Base-by-base conservation (phyloP, 2,113 vertebrate genomes). In the Zapornia atra region DNA sequence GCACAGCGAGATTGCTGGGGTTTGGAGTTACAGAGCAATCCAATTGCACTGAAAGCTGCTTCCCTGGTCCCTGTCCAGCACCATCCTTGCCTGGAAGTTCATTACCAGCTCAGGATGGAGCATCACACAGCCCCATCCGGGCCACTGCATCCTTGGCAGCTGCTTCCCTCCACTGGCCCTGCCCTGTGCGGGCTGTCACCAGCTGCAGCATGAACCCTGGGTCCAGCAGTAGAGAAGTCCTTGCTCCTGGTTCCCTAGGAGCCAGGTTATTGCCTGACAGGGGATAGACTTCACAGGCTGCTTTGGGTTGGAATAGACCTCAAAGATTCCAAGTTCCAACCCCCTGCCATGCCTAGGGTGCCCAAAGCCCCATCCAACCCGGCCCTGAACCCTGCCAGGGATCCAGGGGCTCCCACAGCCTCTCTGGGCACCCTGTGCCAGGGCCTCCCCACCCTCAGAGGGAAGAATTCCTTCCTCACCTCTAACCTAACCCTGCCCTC, bases 201-300 rank as follows among this genome's bases (percentile, higher is more conserved):
- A 12, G 26, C 19, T 22, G 9, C 20, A 64, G 53, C 15, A 14
- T 0, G 15, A 33, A 4, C 10, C 46, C 64, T 33, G 1, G 6
- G 9, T 34, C 29, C 40, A 28, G 22, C 69, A 10, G 21, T 0
- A 6, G 56, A 25, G 48, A 53, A 28, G 20, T 29, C 33, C 61
- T 69, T 0, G 0, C 29, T 80, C 50, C 33, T 29, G 17, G 2
- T 33, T 54, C 68, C 69, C 50, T 11, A 22, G 16, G 34, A 68
- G 12, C 14, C 13, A 4, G 2, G 2, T 14, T 18, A 0, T 10
- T 60, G 6, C 75, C 31, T 78, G 53, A 3, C 3, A 11, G 38
- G 15, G 5, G 15, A 2, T 0, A 7, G 53, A 46, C 60, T 11
- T 24, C 60, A 1, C 14, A 4, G n/a, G 15, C 42, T 17, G 44